Evolutionary conservation across 2,888 invertebrate genomes (phyloP).

Genomic region (Tanytarsus gracilentus): DNA sequence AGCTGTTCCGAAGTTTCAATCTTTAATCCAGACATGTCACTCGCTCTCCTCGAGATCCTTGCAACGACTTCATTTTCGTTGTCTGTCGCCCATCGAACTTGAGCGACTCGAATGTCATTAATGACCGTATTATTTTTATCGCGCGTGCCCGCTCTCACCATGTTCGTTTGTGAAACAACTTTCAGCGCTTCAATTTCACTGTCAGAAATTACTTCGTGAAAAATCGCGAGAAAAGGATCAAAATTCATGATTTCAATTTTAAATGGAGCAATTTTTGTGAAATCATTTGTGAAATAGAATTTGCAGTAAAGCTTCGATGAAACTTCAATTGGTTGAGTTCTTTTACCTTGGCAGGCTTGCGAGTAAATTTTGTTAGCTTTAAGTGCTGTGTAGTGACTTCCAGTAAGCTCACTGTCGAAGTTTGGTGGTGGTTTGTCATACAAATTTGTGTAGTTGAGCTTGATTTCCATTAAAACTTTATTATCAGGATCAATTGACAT

Average conservation of each 20-base stretch:
- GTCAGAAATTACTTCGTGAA: slow-evolving; percentile 79
- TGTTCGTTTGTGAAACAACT: slow-evolving; percentile 75
- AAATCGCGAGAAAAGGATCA: slow-evolving; percentile 74
- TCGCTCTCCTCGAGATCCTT: slow-evolving; percentile 27
- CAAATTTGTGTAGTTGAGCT: too few species aligned
- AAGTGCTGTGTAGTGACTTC: neutral
- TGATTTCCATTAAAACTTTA: too few species aligned
- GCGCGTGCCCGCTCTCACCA: slow-evolving; percentile 41
- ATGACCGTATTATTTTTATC: neutral
- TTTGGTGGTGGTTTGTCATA: too few species aligned
- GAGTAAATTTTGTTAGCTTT: neutral
- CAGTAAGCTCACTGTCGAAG: too few species aligned
- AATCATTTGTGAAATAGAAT: slow-evolving; percentile 62
- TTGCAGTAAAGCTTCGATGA: slow-evolving; percentile 55
- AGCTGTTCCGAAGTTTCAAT: slow-evolving; percentile 52
- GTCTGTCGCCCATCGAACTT: neutral
- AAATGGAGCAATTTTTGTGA: slow-evolving; percentile 64
- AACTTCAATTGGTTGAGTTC: slow-evolving; percentile 46
- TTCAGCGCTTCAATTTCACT: slow-evolving; percentile 79
- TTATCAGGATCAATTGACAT: too few species aligned
- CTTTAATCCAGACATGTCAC: slow-evolving; percentile 48
- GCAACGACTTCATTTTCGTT: neutral
- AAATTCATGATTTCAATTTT: slow-evolving; percentile 71
- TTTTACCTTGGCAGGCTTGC: slow-evolving; percentile 61
- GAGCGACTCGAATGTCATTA: neutral